Percentiles rank a stretch among this genome's conserved stretches.
These are phyloP conservation scores for Pseudomyrmex dendroicus DNA, from an alignment of 1,140 invertebrate genomes.

Conservation along the genomic window DNA sequence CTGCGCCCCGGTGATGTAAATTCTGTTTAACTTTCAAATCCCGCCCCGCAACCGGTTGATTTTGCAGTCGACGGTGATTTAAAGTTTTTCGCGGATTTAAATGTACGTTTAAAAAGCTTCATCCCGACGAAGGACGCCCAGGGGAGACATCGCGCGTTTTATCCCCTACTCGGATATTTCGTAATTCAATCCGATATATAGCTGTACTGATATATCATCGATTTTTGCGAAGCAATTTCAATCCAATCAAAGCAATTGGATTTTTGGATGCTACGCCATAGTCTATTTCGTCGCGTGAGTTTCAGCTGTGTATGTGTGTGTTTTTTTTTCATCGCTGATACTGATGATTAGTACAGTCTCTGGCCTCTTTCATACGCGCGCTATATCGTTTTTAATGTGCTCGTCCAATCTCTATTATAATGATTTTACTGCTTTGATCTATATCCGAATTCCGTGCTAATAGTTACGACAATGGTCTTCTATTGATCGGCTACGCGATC, in stretches of 20 bases:
- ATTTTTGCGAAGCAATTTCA: slow-evolving; percentile 38
- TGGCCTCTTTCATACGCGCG: background rate
- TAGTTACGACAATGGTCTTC: background rate
- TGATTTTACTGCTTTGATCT: background rate
- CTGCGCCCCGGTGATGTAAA: slow-evolving; percentile 33
- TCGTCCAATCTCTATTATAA: background rate
- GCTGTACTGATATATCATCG: slow-evolving; percentile 50
- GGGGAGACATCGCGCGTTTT: slow-evolving; percentile 47
- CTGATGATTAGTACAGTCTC: background rate
- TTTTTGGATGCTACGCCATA: slow-evolving; percentile 2
- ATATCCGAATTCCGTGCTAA: background rate
- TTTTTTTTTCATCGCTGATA: background rate
- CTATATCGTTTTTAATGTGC: background rate
- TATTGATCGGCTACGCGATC: no score
- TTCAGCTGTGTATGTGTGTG: background rate
- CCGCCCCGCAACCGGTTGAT: slow-evolving; percentile 44
- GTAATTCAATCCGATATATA: slow-evolving; percentile 50
- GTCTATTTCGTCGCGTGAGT: background rate
- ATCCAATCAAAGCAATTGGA: slow-evolving; percentile 42
- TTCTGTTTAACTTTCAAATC: slow-evolving; percentile 62
- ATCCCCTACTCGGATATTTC: slow-evolving; percentile 1
- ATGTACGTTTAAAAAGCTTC: slow-evolving; percentile 55
- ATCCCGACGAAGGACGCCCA: slow-evolving; percentile 25
- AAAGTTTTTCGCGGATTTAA: slow-evolving; percentile 61
- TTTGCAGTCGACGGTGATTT: slow-evolving; percentile 58